Conservation (phyloP, 35 echinoderm and acorn worm genomes). For the Lytechinus pictus region DNA sequence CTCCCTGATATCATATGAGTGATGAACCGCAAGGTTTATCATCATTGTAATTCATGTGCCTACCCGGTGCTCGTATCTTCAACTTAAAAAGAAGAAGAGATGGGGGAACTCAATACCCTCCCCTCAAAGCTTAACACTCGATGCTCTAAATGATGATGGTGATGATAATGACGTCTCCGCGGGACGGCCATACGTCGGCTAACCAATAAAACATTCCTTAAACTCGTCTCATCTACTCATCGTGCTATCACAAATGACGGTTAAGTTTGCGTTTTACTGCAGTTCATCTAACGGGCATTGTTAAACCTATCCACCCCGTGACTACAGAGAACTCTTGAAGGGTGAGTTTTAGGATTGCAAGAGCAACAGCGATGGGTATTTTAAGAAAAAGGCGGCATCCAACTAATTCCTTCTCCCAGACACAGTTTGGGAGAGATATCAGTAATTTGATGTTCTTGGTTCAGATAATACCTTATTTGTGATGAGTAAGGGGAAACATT, state of each 20-base stretch:
- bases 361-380: neutral
- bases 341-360: neutral
- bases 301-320: neutral
- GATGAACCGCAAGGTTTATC: too few species aligned
- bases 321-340: neutral
- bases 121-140: neutral
- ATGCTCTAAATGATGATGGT: neutral
- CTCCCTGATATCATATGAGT: too few species aligned
- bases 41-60: too few species aligned
- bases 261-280: neutral
- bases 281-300: neutral
- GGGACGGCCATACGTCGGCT: neutral
- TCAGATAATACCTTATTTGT: neutral
- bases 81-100: neutral
- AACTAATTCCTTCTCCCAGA: neutral
- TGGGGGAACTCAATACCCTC: neutral
- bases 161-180: too few species aligned
- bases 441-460: neutral
- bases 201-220: neutral
- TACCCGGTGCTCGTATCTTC: too few species aligned
- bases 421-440: neutral
- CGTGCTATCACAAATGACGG: neutral
- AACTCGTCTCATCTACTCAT: neutral
- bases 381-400: neutral
- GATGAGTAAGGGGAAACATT: too few species aligned